These are phyloP conservation scores for Caligus rogercresseyi DNA, from an alignment of 1,140 invertebrate genomes.

Conservation along the genomic window DNA sequence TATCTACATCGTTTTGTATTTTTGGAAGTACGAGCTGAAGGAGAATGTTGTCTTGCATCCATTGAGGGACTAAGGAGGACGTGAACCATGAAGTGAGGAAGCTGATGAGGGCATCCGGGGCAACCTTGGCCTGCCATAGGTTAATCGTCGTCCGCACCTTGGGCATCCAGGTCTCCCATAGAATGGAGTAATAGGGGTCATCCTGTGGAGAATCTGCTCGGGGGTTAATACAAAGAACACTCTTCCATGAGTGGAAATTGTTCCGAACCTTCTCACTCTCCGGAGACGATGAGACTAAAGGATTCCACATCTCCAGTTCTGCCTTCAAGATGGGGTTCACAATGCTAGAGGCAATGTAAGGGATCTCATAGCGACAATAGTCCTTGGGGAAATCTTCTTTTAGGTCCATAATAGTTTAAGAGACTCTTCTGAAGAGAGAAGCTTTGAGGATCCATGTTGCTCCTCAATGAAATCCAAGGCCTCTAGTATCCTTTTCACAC, in stretches of 20 bases:
- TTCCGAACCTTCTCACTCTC: conserved; percentile 19
- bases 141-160: conserved; percentile 44
- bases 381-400: conserved; percentile 39
- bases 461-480: conserved; percentile 78
- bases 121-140: conserved; percentile 4
- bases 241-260: conserved; percentile 21
- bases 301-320: conserved; percentile 12
- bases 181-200: conserved; percentile 54
- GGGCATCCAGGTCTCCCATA: conserved; percentile 83
- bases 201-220: conserved; percentile 30
- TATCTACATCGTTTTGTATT: conserved; percentile 55
- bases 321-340: conserved; percentile 25
- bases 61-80: conserved; percentile 52
- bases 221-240: conserved; percentile 10
- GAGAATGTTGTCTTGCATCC: conserved; percentile 63
- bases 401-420: conserved; percentile 52
- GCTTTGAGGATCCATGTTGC: conserved; percentile 47
- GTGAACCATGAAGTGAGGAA: conserved; percentile 62
- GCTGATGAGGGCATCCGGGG: conserved; percentile 26
- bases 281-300: not conserved
- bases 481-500: conserved; percentile 59
- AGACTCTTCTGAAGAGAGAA: conserved; percentile 51
- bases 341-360: conserved; percentile 31
- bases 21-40: conserved; percentile 62
- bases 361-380: conserved; percentile 35